A percentile compares a stretch with the other conserved stretches of the same genome.
phyloP scores from a whole-genome alignment of 2,113 vertebrate genomes.

The Phalacrocorax pelagicus region DNA sequence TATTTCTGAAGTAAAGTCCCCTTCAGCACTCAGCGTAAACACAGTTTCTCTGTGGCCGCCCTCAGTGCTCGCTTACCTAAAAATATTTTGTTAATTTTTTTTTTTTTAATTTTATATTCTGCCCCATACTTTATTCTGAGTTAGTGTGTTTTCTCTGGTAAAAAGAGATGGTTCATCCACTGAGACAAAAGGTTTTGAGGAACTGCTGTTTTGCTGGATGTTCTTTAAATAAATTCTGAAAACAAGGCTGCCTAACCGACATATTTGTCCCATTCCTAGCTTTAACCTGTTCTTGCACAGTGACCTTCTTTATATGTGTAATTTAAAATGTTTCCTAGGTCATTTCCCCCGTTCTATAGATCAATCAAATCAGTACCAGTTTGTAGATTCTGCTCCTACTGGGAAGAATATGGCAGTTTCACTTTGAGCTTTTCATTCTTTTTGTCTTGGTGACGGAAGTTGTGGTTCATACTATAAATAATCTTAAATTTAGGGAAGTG shows the following conservation, averaged over 20 bases:
- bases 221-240: not conserved
- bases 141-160: not conserved
- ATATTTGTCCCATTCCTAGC: not conserved
- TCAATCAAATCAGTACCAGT: not conserved
- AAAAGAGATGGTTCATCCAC: not conserved
- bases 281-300: not conserved
- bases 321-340: not conserved
- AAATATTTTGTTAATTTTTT: not conserved
- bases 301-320: not conserved
- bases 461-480: not conserved
- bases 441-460: not conserved
- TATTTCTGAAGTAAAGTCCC: not conserved
- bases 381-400: not conserved
- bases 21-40: not conserved
- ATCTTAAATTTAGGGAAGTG: not conserved
- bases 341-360: not conserved
- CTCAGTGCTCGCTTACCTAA: rapidly evolving
- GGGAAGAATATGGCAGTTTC: not conserved
- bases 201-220: not conserved
- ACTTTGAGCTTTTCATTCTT: not conserved
- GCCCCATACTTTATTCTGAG: not conserved
- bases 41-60: not conserved
- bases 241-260: not conserved
- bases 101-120: not conserved
- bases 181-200: not conserved